A percentile compares a stretch with the other conserved stretches of the same genome.
Conservation (phyloP, 2,797 vertebrate species). For the Myotis pilosus region DNA sequence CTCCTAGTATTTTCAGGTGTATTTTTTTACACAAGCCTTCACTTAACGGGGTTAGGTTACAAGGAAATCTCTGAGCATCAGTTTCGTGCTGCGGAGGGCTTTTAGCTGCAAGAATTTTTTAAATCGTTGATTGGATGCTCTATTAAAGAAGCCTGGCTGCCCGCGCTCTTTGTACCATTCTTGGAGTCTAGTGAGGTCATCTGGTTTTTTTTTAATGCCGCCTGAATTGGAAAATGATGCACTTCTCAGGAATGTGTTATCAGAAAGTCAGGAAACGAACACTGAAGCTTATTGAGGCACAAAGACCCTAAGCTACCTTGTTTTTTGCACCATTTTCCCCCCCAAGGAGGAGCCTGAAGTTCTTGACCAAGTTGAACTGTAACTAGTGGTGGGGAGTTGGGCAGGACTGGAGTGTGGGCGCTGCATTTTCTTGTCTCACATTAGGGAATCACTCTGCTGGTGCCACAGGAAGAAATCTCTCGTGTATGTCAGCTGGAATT, state of each 20-base stretch:
- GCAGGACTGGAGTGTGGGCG: neutral
- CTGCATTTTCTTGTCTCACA: neutral
- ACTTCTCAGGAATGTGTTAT: neutral
- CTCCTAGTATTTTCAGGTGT: conserved; percentile 16
- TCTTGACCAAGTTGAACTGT: neutral
- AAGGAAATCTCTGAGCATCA: conserved; percentile 8
- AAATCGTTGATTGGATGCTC: neutral
- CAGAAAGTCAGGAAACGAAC: neutral
- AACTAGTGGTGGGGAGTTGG: neutral
- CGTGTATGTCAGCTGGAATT: neutral
- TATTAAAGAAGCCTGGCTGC: neutral
- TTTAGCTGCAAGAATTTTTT: conserved; percentile 30
- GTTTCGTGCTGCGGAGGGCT: neutral
- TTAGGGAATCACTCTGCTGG: neutral
- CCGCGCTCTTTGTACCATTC: neutral
- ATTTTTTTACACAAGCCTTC: neutral
- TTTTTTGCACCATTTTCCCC: neutral
- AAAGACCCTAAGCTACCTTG: neutral
- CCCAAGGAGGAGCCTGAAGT: neutral
- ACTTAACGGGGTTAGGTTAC: conserved; percentile 46
- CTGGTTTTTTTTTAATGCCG: neutral
- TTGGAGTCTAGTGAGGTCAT: neutral
- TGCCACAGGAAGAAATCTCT: neutral
- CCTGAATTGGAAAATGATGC: conserved; percentile 4
- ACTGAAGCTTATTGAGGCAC: neutral